Base-by-base conservation (phyloP, 1,140 invertebrate genomes). In the Drosophila orosa region DNA sequence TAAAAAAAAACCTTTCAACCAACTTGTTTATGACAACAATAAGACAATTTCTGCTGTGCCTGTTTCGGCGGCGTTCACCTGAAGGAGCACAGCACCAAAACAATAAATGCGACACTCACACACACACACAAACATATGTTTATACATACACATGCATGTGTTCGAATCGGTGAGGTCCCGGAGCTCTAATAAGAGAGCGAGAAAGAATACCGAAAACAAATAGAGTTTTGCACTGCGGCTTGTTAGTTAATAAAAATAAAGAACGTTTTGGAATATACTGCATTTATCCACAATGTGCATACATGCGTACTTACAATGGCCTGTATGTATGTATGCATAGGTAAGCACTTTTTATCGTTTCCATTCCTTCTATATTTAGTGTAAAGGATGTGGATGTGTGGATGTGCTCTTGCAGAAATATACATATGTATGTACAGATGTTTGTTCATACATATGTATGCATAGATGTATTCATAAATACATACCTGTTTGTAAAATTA, bases 291-390 rank as follows among this genome's bases (percentile, higher is more conserved):
- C 31, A 3, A 54, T 24, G 31, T 54, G 35, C 50, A 35, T 54
- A 54, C 50, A 35, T 54, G 50, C 33, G 31, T 54, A 35, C 50
- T 35, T 35, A 35, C 50, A 54, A 54, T 24, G 13, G 50, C 39
- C 15, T 42, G 47, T 52, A 13, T 61, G 22, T 33, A 45, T 42
- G 24, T 33, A 42, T 65, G 37, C 52, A 35, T 29, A n/a, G 15
- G 31, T 45, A 47, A 65, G 60, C 60, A 63, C 55, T 58, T 60
- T 42, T 62, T 48, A 59, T 31, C 24, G 33, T 62, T 56, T 62
- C 50, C n/a, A 55, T 35, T 39, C 50, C 50, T 58, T 58, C 62
- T 65, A 65, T 65, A 62, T 61, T 65, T 65, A 65, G 62, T 56
- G 22, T 35, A 40, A 68, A 69, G 42, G 52, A 72, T 72, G 45